Evolutionary conservation across 1,140 invertebrate genomes (phyloP), one percentile per base, ranked within the genome.

Genomic region (Macrostomum lignano): DNA sequence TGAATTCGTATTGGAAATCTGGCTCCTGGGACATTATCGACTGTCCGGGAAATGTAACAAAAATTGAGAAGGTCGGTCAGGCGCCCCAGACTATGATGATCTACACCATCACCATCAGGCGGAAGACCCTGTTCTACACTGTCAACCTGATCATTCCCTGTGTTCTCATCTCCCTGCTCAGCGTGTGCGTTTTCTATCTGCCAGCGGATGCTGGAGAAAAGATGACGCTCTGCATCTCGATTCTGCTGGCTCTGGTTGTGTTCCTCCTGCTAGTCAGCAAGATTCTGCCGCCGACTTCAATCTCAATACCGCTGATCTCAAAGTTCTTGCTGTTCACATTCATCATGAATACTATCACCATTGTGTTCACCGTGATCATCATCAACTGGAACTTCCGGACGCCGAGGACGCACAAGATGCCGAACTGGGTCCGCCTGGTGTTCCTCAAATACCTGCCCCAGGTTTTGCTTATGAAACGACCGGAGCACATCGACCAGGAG

Each of bases 341-440:
- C 60, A 86, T 96, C 37, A 93, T 98, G 79, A 96, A 98, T 58
- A 93, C 91, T 15, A 75, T 94, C 42, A 88, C 81, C 65, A 94
- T 98, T 60, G 63, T 96, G 35, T 77, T 93, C 4, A 96, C 91
- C 0, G 86, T 98, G 15, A 72, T 96, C 46, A 93, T 96, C 45
- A 94, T 98, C 49, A 98, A 98, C 54, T 84, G 81, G 73, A 96
- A 96, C 51, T 96, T 94, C 62, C 66, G 86, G 49, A 84, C 86
- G n/a, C 86, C 86, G 1, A 58, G 67, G 21, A 73, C 71, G 7
- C 70, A 73, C 45, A 55, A 40, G 17, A 57, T 58, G 52, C 49
- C 54, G 10, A 21, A 42, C 17, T 57, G 54, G 52, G 42, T 55
- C 1, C 40, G 51, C 6, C 35, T 43, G 17, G 40, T 56, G 20